Conservation (phyloP, 2,888 invertebrate species). For the Allacma fusca region DNA sequence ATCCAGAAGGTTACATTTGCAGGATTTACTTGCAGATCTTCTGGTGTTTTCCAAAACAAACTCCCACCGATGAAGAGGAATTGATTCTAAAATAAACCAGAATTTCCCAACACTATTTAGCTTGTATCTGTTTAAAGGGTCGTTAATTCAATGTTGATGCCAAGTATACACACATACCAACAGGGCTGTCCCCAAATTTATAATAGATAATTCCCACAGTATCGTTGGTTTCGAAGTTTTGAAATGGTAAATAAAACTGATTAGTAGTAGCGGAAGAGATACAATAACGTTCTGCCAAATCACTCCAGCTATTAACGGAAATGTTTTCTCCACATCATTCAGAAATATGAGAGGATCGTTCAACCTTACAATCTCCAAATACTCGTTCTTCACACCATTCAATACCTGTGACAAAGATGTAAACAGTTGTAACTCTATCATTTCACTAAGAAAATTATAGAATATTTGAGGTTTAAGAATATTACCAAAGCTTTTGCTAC, state of each 20-base stretch:
- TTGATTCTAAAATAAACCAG: not conserved
- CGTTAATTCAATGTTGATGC: too few relatives aligned
- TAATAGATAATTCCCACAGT: not conserved
- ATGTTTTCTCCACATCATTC: conserved; percentile 8
- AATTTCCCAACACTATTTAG: not conserved
- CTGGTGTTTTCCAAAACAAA: not conserved
- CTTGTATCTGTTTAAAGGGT: not conserved
- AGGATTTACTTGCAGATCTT: not conserved
- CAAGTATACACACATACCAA: too few relatives aligned
- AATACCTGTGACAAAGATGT: not conserved
- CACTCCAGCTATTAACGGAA: not conserved
- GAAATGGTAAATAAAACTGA: not conserved
- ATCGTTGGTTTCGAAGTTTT: not conserved
- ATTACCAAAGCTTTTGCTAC: not conserved
- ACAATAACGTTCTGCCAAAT: not conserved
- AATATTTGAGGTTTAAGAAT: too few relatives aligned
- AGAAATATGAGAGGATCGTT: conserved; percentile 7
- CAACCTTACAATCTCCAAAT: not conserved
- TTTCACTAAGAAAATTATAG: too few relatives aligned
- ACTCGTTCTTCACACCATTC: not conserved
- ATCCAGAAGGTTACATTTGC: not conserved
- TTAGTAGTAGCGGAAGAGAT: not conserved
- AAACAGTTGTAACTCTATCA: not conserved
- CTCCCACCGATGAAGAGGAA: not conserved
- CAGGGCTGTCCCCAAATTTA: not conserved